Percentiles rank a stretch among this genome's conserved stretches.
These are phyloP conservation scores for Parnassius smintheus DNA, from an alignment of 2,888 invertebrate species.

Conservation along the genomic window DNA sequence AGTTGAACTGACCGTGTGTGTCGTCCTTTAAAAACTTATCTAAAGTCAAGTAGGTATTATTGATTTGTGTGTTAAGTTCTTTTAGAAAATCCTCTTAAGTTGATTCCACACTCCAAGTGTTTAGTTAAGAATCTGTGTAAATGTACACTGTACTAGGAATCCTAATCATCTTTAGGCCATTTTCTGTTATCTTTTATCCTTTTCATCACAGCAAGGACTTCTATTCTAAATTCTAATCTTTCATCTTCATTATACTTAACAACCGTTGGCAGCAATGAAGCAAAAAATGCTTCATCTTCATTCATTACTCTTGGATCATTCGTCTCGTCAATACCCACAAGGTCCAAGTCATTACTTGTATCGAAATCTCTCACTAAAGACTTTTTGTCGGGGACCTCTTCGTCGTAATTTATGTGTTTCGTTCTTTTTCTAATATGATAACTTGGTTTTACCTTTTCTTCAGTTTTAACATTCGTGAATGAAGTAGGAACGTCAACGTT, in stretches of 20 bases:
- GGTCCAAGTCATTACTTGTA: conserved; percentile 43
- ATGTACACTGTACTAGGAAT: too few species aligned
- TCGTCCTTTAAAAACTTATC: too few species aligned
- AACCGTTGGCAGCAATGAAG: conserved; percentile 64
- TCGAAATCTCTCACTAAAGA: conserved; percentile 27
- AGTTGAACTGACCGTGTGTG: too few species aligned
- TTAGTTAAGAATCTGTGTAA: too few species aligned
- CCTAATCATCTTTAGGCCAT: conserved; percentile 38
- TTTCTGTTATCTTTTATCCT: conserved; percentile 58
- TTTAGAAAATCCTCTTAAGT: too few species aligned
- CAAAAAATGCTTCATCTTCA: conserved; percentile 75
- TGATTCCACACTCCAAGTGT: too few species aligned
- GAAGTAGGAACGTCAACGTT: conserved; percentile 22
- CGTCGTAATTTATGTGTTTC: conserved; percentile 35
- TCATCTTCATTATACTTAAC: conserved; percentile 70
- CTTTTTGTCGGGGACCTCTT: conserved; percentile 23
- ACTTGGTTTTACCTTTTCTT: conserved; percentile 20
- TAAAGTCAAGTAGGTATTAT: too few species aligned
- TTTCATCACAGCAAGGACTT: conserved; percentile 66
- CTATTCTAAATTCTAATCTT: conserved; percentile 66
- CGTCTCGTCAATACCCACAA: conserved; percentile 49
- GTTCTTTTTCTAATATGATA: conserved; percentile 38
- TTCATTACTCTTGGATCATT: conserved; percentile 68
- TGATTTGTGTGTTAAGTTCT: too few species aligned
- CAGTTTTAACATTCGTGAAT: conserved; percentile 40